Conservation (phyloP, 2,113 vertebrate genomes). For the Chaetorhynchus papuensis region DNA sequence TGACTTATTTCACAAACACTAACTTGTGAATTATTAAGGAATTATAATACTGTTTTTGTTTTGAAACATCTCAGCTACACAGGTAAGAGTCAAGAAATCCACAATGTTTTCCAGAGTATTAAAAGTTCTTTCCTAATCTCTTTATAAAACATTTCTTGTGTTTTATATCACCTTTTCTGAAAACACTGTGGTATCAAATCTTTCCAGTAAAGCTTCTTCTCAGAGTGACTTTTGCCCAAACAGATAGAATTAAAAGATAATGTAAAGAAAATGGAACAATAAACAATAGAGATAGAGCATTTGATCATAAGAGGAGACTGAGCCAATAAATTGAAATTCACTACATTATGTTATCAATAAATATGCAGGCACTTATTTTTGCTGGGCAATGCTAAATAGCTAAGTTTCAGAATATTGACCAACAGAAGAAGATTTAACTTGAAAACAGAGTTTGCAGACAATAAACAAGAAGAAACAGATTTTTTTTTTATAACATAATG, state of each 20-base stretch:
- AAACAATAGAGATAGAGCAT: not conserved
- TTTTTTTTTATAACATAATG: fast-evolving
- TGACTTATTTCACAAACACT: not conserved
- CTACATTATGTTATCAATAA: not conserved
- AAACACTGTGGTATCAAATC: not conserved
- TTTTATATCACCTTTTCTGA: not conserved
- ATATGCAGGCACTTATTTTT: not conserved
- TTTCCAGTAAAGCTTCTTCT: not conserved
- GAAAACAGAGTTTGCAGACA: not conserved
- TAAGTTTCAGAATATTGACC: not conserved
- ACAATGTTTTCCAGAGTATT: not conserved
- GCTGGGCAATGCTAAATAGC: not conserved
- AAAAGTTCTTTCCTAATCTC: not conserved
- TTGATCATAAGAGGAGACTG: not conserved
- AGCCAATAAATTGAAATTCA: not conserved
- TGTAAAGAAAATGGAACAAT: not conserved
- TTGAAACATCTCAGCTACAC: not conserved
- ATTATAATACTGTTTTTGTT: not conserved
- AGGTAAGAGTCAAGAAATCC: not conserved
- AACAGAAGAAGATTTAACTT: not conserved
- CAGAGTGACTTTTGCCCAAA: not conserved
- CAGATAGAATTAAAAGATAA: not conserved
- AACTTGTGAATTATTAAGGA: not conserved
- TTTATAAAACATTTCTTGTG: not conserved
- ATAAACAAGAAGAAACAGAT: not conserved